A percentile compares a stretch with the other conserved stretches of the same genome.
These are phyloP conservation scores for Trissolcus japonicus DNA, from an alignment of 2,888 invertebrate species.

Conservation along the genomic window DNA sequence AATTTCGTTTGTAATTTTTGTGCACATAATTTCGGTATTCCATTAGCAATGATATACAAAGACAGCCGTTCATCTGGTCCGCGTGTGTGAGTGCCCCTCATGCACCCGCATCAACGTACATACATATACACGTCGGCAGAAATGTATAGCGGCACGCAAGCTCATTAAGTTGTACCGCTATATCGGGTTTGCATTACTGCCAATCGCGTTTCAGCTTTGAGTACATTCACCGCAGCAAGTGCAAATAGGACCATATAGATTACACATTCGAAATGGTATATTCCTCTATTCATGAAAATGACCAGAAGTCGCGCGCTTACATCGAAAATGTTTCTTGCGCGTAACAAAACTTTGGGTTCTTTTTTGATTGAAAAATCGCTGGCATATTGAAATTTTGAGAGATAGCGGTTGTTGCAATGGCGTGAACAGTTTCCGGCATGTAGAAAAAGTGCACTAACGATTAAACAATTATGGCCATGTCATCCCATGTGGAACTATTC, in stretches of 20 bases:
- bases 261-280: conserved; percentile 42
- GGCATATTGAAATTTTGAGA: too few species aligned
- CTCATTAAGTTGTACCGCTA: conserved; percentile 57
- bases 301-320: conserved; percentile 29
- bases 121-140: conserved; percentile 34
- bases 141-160: conserved; percentile 57
- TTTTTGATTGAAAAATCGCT: neutral
- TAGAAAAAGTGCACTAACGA: conserved; percentile 19
- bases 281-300: conserved; percentile 44
- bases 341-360: conserved; percentile 3
- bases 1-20: conserved; percentile 31
- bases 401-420: too few species aligned
- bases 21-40: conserved; percentile 47
- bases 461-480: conserved; percentile 16
- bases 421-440: conserved; percentile 2
- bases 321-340: conserved; percentile 31
- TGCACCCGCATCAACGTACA: conserved; percentile 34
- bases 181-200: conserved; percentile 55
- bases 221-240: conserved; percentile 30
- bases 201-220: conserved; percentile 52
- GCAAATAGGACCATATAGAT: conserved; percentile 44
- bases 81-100: conserved; percentile 15
- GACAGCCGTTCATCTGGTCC: conserved; percentile 40
- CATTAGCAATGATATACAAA: conserved; percentile 49
- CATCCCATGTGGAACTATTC: too few species aligned